Evolutionary conservation across 2,113 vertebrate species (phyloP).

Genomic region (Ammospiza nelsoni): DNA sequence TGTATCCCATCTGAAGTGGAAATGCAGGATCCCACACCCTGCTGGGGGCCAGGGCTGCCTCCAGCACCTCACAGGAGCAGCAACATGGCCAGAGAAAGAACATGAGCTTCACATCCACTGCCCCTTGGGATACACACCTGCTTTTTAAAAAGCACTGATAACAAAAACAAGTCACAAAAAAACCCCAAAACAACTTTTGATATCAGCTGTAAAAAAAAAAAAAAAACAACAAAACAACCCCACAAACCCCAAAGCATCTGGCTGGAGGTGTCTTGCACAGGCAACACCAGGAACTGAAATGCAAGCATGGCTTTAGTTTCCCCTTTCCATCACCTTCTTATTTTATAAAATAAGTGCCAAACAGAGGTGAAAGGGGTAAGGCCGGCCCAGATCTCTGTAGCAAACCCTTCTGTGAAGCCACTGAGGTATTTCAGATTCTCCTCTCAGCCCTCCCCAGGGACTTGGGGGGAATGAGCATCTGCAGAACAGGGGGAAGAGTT

Average conservation of each 20-base stretch:
- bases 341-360: constrained; percentile 23
- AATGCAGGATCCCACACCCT: neutral
- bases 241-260: constrained; percentile 4
- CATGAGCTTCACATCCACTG: neutral
- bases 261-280: constrained; percentile 49
- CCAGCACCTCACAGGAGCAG: neutral
- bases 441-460: neutral
- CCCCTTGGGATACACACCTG: constrained; percentile 42
- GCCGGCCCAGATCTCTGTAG: neutral
- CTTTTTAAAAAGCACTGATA: constrained; percentile 68
- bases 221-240: neutral
- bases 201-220: constrained; percentile 43
- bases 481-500: neutral
- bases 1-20: constrained; percentile 69
- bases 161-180: constrained; percentile 51
- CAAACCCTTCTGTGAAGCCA: neutral
- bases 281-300: constrained; percentile 30
- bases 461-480: neutral
- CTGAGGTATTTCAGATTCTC: neutral
- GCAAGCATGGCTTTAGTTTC: constrained; percentile 37
- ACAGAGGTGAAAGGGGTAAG: neutral
- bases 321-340: neutral
- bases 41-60: neutral
- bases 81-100: fast-evolving
- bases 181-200: constrained; percentile 13